Conservation (phyloP, 2,113 vertebrate genomes). For the Pluvialis apricaria region DNA sequence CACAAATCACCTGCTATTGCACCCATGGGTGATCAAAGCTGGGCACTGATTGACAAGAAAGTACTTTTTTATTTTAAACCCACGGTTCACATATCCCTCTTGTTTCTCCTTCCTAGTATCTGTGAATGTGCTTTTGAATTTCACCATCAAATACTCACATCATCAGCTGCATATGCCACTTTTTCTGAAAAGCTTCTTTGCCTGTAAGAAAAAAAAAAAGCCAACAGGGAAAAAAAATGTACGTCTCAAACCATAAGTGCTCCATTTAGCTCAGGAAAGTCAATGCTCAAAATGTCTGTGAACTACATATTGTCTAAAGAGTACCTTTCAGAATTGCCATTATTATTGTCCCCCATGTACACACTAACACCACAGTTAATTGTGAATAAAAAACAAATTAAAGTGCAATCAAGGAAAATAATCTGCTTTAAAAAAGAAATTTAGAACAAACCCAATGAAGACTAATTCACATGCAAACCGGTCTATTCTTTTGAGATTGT, state of each 20-base stretch:
- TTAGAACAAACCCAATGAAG: background rate
- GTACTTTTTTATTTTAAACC: background rate
- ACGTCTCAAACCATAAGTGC: background rate
- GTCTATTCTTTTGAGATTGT: background rate
- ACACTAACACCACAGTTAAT: background rate
- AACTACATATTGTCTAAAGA: background rate
- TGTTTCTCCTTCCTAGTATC: background rate
- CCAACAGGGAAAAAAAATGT: background rate
- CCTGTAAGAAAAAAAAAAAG: background rate
- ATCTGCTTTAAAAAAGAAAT: background rate
- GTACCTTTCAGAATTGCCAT: background rate
- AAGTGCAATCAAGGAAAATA: background rate
- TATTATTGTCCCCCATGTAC: background rate
- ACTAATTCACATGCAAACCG: background rate
- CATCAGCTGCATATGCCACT: conserved; percentile 39
- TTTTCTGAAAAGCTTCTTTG: conserved; percentile 15
- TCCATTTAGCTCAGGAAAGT: background rate
- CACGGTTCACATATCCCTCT: background rate
- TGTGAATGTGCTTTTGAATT: background rate
- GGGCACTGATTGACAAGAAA: background rate
- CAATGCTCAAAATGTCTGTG: background rate
- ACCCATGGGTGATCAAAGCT: background rate
- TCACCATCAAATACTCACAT: conserved; percentile 61
- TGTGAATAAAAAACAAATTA: background rate
- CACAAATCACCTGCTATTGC: background rate